phyloP scores from a whole-genome alignment of 2,888 invertebrate species.

The Drosophila pseudotakahashii region DNA sequence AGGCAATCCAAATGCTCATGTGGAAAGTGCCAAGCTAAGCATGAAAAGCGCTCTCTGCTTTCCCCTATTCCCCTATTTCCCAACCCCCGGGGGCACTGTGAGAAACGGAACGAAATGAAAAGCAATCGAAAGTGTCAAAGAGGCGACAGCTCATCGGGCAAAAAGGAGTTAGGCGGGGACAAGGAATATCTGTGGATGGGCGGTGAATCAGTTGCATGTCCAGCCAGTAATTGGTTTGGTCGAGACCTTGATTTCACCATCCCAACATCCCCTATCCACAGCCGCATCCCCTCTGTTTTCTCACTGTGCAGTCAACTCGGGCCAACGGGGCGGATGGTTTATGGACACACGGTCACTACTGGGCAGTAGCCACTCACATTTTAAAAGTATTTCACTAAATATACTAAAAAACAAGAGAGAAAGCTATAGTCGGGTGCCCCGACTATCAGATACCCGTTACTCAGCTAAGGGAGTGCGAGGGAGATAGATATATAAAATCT shows the following conservation, averaged over 20 bases:
- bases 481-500: no score
- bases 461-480: no score
- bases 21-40: conserved; percentile 64
- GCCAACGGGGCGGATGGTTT: conserved; percentile 4
- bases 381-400: not conserved
- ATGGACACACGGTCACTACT: not conserved
- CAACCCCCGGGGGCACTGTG: conserved; percentile 10
- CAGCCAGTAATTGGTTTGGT: conserved; percentile 23
- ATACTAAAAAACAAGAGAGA: no score
- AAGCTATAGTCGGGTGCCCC: no score
- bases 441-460: no score
- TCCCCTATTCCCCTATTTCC: no score
- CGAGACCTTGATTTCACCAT: conserved; percentile 15
- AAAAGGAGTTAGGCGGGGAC: not conserved
- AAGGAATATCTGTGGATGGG: not conserved
- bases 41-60: conserved; percentile 33
- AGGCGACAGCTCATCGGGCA: conserved; percentile 8
- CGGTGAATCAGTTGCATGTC: conserved; percentile 9
- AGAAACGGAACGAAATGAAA: conserved; percentile 24
- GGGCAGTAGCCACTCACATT: not conserved
- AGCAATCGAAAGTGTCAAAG: conserved; percentile 44
- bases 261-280: no score
- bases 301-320: not conserved
- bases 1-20: conserved; percentile 25
- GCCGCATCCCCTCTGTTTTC: not conserved